These are phyloP conservation scores for Tetranychus truncatus DNA, from an alignment of 2,888 invertebrate species.

Conservation along the genomic window DNA sequence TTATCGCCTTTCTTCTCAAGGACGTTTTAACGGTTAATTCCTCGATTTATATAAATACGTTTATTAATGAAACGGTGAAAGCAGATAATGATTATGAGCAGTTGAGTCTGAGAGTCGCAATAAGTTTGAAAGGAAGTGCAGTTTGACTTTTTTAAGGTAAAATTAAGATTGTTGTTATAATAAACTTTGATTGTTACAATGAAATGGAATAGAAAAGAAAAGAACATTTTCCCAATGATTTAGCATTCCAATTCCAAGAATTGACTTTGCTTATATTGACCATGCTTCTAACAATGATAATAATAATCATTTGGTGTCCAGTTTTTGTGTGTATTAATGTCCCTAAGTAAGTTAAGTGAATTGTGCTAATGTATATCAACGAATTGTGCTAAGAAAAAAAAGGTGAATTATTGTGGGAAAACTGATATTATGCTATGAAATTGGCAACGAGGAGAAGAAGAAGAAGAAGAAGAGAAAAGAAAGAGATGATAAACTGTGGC, in stretches of 20 bases:
- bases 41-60: too few species aligned
- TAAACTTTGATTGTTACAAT: background rate
- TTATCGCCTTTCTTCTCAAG: background rate
- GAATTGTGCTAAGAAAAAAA: background rate
- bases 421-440: background rate
- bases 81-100: too few species aligned
- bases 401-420: slow-evolving; percentile 1
- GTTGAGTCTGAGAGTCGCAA: too few species aligned
- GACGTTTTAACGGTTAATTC: background rate
- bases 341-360: background rate
- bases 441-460: background rate
- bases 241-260: background rate
- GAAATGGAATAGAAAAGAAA: background rate
- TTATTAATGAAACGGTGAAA: too few species aligned
- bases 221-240: background rate
- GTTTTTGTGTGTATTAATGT: background rate
- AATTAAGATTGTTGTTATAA: background rate
- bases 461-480: background rate
- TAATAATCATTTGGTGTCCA: background rate
- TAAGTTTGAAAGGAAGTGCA: too few species aligned
- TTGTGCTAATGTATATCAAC: background rate
- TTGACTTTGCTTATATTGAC: background rate
- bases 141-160: too few species aligned
- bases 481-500: background rate
- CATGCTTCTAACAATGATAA: background rate